Conservation (phyloP, 2,888 invertebrate genomes). For the Tridacna crocea region DNA sequence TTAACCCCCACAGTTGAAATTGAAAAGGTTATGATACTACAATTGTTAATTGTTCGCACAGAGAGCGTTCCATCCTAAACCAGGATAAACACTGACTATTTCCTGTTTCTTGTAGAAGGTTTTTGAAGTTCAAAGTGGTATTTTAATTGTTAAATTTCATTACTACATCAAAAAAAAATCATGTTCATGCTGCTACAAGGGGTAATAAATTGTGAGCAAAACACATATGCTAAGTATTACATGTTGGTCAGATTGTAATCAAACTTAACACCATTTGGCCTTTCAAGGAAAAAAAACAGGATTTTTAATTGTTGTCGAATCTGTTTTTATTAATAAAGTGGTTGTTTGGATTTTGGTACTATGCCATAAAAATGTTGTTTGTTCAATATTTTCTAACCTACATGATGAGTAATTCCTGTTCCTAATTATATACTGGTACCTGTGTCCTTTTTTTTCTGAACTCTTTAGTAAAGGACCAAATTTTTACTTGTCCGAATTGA, state of each 20-base stretch:
- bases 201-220: slow-evolving; percentile 35
- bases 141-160: slow-evolving; percentile 51
- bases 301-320: slow-evolving; percentile 10
- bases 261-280: slow-evolving; percentile 19
- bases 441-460: no score
- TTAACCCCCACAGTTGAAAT: slow-evolving; percentile 32
- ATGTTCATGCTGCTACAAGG: slow-evolving; percentile 38
- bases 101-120: slow-evolving; percentile 29
- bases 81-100: slow-evolving; percentile 24
- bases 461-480: no score
- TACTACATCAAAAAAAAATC: slow-evolving; percentile 42
- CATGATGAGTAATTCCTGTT: no score
- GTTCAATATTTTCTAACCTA: no score
- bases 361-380: no score
- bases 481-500: no score
- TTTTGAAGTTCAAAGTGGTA: slow-evolving; percentile 42
- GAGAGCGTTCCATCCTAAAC: background rate
- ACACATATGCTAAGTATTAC: slow-evolving; percentile 5
- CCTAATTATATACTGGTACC: no score
- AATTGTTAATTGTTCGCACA: background rate
- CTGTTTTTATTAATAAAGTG: background rate
- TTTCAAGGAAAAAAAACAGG: slow-evolving; percentile 12
- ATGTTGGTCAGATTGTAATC: slow-evolving; percentile 10
- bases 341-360: background rate
- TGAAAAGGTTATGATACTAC: slow-evolving; percentile 27